These are phyloP conservation scores for Trichopria drosophilae DNA, from an alignment of 2,888 invertebrate species.

Conservation along the genomic window DNA sequence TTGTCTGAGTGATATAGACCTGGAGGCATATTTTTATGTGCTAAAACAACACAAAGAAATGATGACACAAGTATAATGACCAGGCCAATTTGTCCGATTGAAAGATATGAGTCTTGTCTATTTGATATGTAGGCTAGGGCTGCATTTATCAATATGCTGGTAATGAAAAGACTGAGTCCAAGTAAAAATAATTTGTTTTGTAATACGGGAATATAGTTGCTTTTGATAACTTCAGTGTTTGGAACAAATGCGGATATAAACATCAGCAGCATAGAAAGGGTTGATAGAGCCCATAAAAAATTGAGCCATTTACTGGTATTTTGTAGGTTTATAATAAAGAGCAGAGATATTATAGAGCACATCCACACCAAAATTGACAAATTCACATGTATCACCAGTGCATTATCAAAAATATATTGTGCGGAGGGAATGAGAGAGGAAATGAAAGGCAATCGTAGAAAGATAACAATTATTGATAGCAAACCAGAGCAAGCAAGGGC, in stretches of 20 bases:
- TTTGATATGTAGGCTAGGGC: conserved; percentile 13
- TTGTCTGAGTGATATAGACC: conserved; percentile 19
- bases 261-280: conserved; percentile 20
- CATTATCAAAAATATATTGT: conserved; percentile 21
- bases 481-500: conserved; percentile 18
- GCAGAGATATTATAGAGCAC: conserved; percentile 19
- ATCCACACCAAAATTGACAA: conserved; percentile 22
- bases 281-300: conserved; percentile 19
- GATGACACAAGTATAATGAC: conserved; percentile 19
- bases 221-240: conserved; percentile 21
- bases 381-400: conserved; percentile 18
- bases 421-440: conserved; percentile 16
- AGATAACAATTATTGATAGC: conserved; percentile 19
- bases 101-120: conserved; percentile 9
- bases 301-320: conserved; percentile 18
- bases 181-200: conserved; percentile 21
- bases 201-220: conserved; percentile 20
- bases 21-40: conserved; percentile 17
- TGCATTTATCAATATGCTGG: conserved; percentile 17
- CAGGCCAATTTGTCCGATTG: conserved; percentile 14
- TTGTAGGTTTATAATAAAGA: conserved; percentile 19
- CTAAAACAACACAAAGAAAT: conserved; percentile 19
- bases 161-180: conserved; percentile 15
- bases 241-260: conserved; percentile 19
- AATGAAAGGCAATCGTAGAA: conserved; percentile 19